Evolutionary conservation across 2,113 vertebrate species (phyloP).

Genomic region (Cnemophilus loriae): DNA sequence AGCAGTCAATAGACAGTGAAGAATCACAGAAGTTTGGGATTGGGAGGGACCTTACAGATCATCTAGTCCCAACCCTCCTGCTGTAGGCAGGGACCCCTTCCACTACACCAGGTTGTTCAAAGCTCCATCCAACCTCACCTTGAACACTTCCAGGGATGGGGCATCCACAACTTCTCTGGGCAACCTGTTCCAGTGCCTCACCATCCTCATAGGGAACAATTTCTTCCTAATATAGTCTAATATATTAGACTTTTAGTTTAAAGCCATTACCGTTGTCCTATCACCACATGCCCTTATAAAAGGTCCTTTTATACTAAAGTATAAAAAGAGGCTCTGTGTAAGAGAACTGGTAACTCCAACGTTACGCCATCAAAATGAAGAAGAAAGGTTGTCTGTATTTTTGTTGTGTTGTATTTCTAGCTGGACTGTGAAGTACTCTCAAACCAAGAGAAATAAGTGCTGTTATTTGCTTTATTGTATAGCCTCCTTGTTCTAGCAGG

Average conservation of each 20-base stretch:
- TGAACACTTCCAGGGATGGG: not conserved
- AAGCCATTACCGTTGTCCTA: not conserved
- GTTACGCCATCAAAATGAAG: not conserved
- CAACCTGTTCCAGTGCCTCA: not conserved
- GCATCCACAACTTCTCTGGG: not conserved
- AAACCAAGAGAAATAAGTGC: not conserved
- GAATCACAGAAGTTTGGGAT: not conserved
- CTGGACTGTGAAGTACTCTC: not conserved
- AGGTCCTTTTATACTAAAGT: not conserved
- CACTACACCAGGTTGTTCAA: not conserved
- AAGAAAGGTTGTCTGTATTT: not conserved
- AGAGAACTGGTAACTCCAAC: not conserved
- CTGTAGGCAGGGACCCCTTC: not conserved
- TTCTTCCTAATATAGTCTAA: not conserved
- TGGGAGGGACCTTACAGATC: not conserved
- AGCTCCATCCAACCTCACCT: accelerated
- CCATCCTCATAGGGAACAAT: not conserved
- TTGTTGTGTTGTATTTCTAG: not conserved
- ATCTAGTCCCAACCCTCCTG: not conserved
- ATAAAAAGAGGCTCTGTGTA: not conserved
- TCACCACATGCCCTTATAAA: not conserved
- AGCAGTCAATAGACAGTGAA: not conserved
- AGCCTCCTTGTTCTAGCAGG: not conserved
- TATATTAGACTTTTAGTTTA: not conserved
- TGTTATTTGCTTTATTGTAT: not conserved